These are phyloP conservation scores for Bemisia tabaci DNA, from an alignment of 1,140 invertebrate genomes.

Conservation along the genomic window DNA sequence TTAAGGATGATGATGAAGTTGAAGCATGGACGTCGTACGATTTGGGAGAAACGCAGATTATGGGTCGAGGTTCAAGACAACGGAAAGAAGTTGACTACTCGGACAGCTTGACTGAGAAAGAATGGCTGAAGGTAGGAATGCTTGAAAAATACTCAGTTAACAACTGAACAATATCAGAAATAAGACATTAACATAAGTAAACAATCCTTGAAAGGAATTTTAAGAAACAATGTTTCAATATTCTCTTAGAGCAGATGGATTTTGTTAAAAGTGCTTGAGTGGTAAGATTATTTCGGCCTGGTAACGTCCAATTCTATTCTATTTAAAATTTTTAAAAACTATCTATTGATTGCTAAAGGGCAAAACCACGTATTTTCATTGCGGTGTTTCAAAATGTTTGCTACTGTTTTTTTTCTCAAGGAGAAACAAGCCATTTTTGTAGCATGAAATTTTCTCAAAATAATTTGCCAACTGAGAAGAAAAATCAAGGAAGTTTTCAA, in stretches of 20 bases:
- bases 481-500: too few species aligned
- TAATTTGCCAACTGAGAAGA: too few species aligned
- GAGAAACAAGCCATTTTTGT: too few species aligned
- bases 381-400: too few species aligned
- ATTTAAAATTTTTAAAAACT: too few species aligned
- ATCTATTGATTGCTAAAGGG: too few species aligned
- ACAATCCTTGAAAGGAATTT: not conserved
- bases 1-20: conserved; percentile 79
- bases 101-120: conserved; percentile 87
- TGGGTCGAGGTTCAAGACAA: conserved; percentile 78
- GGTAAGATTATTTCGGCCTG: too few species aligned
- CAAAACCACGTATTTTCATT: too few species aligned
- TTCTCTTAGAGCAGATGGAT: not conserved
- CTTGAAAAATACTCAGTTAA: not conserved
- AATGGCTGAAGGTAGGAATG: conserved; percentile 76
- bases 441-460: too few species aligned
- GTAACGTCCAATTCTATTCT: too few species aligned
- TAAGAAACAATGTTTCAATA: not conserved
- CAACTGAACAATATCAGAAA: not conserved
- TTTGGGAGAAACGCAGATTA: conserved; percentile 49
- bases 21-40: conserved; percentile 64
- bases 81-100: conserved; percentile 96
- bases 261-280: too few species aligned
- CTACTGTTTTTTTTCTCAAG: too few species aligned
- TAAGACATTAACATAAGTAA: conserved; percentile 28